A percentile compares a stretch with the other conserved stretches of the same genome.
phyloP scores from a whole-genome alignment of 1,140 invertebrate genomes.

The Drosophila santomea region DNA sequence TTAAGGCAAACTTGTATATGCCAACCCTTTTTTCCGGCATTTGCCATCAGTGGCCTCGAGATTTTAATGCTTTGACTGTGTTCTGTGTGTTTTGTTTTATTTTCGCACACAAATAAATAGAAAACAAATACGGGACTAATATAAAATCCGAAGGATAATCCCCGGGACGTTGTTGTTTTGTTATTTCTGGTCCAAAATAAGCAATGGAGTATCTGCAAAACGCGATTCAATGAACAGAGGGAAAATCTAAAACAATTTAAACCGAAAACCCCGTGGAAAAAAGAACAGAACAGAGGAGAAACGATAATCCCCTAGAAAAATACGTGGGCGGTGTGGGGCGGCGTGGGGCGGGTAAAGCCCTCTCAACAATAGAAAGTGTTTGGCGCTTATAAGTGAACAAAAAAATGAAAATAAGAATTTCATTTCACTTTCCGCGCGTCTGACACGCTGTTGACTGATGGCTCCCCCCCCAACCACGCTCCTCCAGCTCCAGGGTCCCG shows the following conservation, averaged over 20 bases:
- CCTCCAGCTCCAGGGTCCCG: not conserved
- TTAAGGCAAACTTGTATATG: constrained; percentile 9
- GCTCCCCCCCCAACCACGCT: not conserved
- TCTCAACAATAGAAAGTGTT: constrained; percentile 68
- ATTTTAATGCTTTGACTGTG: constrained; percentile 43
- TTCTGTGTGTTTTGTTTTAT: constrained; percentile 24
- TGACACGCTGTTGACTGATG: constrained; percentile 58
- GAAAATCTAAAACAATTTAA: constrained; percentile 66
- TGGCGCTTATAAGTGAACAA: constrained; percentile 45
- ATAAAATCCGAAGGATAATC: constrained; percentile 56
- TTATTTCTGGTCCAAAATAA: constrained; percentile 39
- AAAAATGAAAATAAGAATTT: constrained; percentile 61
- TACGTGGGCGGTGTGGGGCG: constrained; percentile 10
- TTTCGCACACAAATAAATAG: constrained; percentile 33
- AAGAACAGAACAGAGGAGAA: constrained; percentile 28
- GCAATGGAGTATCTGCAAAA: constrained; percentile 40
- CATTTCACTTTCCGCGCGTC: constrained; percentile 63
- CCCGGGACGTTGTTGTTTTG: constrained; percentile 53
- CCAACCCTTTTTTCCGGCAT: constrained; percentile 50
- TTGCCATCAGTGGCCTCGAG: constrained; percentile 16
- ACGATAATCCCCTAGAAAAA: constrained; percentile 66
- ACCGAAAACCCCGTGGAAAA: constrained; percentile 12
- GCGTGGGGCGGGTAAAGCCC: not conserved
- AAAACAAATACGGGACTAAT: constrained; percentile 59
- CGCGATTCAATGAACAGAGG: constrained; percentile 45